Base-by-base conservation (phyloP, 2,113 vertebrate genomes). In the Penelope pileata region DNA sequence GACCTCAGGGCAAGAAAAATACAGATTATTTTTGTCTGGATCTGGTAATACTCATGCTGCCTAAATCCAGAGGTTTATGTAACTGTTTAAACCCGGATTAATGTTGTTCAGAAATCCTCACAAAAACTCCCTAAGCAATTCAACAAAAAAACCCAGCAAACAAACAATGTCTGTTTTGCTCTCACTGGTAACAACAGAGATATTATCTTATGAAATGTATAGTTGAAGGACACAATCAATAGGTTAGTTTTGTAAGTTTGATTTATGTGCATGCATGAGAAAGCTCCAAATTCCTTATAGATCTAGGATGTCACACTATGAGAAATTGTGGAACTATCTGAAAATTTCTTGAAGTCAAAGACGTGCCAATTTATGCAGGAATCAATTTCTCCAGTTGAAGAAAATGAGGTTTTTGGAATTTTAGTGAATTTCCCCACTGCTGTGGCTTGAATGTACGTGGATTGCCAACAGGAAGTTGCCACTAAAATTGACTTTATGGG, bases 1-100 rank as follows among this genome's bases (percentile, higher is more conserved):
- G 50, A 81, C 76, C 76, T 81, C 51, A 81, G 68, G 54, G 47
- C 50, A 77, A 94, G 82, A 75, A 93, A 79, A 74, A 53, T 36
- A 11, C 0, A 0, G 73, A 95, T 94, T 94, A 92, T 88, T 93
- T 93, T 93, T 93, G 83, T 77, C 79, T 88, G 63, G 63, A 70
- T 53, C 59, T 95, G 50, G 88, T 91, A 93, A 94, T 81, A 69
- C 80, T 67, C 32, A 1, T 38, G 38, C 68, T 86, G 64, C 45
- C 51, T 83, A 91, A 93, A 90, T 86, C 83, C 73, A 81, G 83
- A 83, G 64, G 34, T 86, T 94, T 96, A 88, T 51, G 47, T 93
- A 94, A 96, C 79, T 80, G 7, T 47, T 42, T 93, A 95, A 96
- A 86, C 6, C 51, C 77, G 67, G 92, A 94, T 93, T 94, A 96